Percentiles rank a stretch among this genome's conserved stretches.
These are phyloP conservation scores for Platycheirus albimanus DNA, from an alignment of 2,888 invertebrate genomes.

Conservation along the genomic window DNA sequence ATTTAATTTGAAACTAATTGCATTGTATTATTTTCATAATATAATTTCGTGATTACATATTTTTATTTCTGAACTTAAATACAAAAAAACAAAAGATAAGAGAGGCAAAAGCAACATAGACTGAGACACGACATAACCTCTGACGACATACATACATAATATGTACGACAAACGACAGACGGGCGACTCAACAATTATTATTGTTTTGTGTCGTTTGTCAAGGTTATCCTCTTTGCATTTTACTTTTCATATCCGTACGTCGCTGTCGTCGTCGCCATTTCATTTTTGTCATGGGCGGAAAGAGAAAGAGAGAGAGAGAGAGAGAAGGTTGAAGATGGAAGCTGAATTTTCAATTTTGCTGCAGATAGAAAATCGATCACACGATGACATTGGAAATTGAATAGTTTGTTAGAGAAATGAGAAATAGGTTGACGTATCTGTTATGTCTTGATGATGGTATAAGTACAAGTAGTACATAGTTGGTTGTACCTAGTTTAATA, in stretches of 20 bases:
- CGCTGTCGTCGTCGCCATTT: neutral
- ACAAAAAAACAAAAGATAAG: too few species aligned
- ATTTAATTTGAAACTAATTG: conserved; percentile 27
- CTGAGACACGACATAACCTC: neutral
- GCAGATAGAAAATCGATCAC: conserved; percentile 62
- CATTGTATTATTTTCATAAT: conserved; percentile 25
- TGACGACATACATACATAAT: too few species aligned
- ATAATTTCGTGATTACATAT: conserved; percentile 20
- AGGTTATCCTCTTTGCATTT: conserved; percentile 60
- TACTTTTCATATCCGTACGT: conserved; percentile 44
- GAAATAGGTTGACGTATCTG: conserved; percentile 6
- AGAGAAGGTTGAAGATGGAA: conserved; percentile 7
- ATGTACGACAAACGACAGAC: too few species aligned
- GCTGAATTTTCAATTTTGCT: conserved; percentile 36
- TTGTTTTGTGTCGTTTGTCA: conserved; percentile 62
- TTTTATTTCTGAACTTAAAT: conserved; percentile 2
- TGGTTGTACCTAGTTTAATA: too few species aligned
- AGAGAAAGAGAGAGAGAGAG: neutral
- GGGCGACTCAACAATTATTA: conserved; percentile 46
- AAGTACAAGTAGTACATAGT: too few species aligned
- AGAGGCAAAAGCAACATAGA: too few species aligned
- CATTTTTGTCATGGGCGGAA: too few species aligned
- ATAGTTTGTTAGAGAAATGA: conserved; percentile 44
- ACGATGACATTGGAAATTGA: conserved; percentile 49
- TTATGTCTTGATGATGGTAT: too few species aligned